Evolutionary conservation across 2,113 vertebrate genomes (phyloP).

Genomic region (Motacilla alba): DNA sequence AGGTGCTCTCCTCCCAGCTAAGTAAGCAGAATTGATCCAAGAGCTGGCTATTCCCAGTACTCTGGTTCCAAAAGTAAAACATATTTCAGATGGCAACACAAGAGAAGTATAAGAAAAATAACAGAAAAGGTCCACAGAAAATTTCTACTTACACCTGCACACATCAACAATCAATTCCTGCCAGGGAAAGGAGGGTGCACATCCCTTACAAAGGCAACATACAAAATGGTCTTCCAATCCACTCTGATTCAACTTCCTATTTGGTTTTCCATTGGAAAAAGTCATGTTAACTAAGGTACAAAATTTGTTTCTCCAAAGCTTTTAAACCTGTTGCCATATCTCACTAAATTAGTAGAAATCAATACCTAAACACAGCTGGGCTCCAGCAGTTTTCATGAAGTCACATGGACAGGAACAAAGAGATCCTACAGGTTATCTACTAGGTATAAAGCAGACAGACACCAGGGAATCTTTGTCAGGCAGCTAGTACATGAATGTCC

Average conservation of each 20-base stretch:
- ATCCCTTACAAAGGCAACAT: background rate
- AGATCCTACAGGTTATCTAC: background rate
- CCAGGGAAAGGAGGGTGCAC: background rate
- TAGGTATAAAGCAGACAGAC: background rate
- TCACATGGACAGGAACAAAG: background rate
- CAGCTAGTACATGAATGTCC: background rate
- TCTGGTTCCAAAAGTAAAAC: background rate
- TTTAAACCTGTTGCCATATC: background rate
- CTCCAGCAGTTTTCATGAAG: background rate
- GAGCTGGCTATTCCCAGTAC: background rate
- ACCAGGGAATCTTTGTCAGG: background rate
- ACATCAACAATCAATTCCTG: background rate
- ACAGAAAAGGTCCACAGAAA: background rate
- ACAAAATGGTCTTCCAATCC: background rate
- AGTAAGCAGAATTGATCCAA: background rate
- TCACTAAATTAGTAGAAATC: background rate
- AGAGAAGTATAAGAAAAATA: background rate
- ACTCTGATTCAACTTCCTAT: background rate
- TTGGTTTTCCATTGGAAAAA: background rate
- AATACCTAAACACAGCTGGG: background rate
- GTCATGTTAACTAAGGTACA: background rate
- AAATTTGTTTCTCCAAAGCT: background rate
- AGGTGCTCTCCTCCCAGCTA: background rate
- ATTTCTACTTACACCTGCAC: background rate
- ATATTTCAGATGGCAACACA: background rate